Base-by-base conservation (phyloP, 2,797 vertebrate species). In the Naso thynnoides region DNA sequence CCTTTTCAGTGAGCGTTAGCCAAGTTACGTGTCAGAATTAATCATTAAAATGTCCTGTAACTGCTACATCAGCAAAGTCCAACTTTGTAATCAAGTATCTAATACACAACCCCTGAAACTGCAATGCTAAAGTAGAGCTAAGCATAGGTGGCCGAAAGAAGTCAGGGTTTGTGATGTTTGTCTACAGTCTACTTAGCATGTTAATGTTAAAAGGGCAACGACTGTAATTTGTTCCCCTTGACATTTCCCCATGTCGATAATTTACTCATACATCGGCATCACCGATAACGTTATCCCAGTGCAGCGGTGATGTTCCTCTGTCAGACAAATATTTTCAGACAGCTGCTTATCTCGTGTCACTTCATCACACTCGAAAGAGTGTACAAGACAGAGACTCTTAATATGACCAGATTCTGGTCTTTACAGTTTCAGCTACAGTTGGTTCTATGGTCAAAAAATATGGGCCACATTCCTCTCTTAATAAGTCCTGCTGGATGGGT, bases 21-120 rank as follows among this genome's bases (percentile, higher is more conserved):
- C 18, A 44, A 42, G 14, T 26, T 41, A 8, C 13, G 8, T 60
- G 9, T 48, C 3, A 52, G 44, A 60, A 21, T 38, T 0, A 4
- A 18, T 33, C 1, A 11, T 48, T 16, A n/a, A 27, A 45, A 24
- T 15, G 3, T 2, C 0, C 0, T 36, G 3, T 21, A 36, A 21
- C 38, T 9, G 1, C 3, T n/a, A 24, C n/a, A 1, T 1, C 3
- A 44, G 4, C 6, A 7, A 11, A 5, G 0, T 19, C 24, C 1
- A 16, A 11, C 0, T 57, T 80, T 6, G 5, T 27, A n/a, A 60
- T 44, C 1, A 24, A 14, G 24, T 21, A 49, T 41, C 0, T 5
- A 29, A 39, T 29, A 58, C n/a, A 1, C 49, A 6, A 53, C 16
- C 24, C 3, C 1, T n/a, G n/a, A 41, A 41, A 31, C 18, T 48